Base-by-base conservation (phyloP, 2,797 vertebrate species). In the Molossus molossus region DNA sequence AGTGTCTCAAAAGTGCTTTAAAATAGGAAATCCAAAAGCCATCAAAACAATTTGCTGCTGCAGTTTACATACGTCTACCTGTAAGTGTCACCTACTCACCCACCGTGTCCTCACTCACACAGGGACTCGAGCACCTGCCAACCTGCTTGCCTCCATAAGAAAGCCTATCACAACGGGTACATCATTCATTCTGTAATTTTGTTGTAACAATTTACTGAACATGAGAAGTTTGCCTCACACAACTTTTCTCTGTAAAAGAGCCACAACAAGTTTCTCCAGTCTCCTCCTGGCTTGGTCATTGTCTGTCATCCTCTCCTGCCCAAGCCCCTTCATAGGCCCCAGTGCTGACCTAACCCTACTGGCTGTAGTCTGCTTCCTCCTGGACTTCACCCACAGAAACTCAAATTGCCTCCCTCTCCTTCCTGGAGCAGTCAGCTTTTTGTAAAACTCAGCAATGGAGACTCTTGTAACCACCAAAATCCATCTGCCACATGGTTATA, bases 51-150 rank as follows among this genome's bases (percentile, higher is more conserved):
- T 37, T 77, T 29, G 3, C 50, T 67, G 45, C 62, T n/a, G 15
- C 23, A 20, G 27, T 50, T 60, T 27, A 5, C 5, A 7, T 8
- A 58, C 0, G 0, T 33, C 53, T 10, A 40, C 27, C 87, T 76
- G 0, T 77, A 18, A 11, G 4, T 10, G 11, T 27, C 20, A 60
- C 29, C n/a, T 48, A 70, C 57, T 29, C 0, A 0, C 6, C 62
- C 67, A 73, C 25, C 40, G 2, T 23, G 9, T 6, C 48, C 48
- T 27, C 50, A 7, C 14, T 8, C 45, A 76, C 21, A 23, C 0
- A 29, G 48, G 48, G 48, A 25, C 23, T 57, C 9, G 40, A 79
- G 69, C 21, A 40, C 27, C 27, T 29, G 4, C 53, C 60, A 13
- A 6, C 17, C 64, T 14, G 17, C 15, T 45, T 25, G 18, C 6